A percentile compares a stretch with the other conserved stretches of the same genome.
These are phyloP conservation scores for Amazona vittata DNA, from an alignment of 2,113 vertebrate species.

Conservation along the genomic window DNA sequence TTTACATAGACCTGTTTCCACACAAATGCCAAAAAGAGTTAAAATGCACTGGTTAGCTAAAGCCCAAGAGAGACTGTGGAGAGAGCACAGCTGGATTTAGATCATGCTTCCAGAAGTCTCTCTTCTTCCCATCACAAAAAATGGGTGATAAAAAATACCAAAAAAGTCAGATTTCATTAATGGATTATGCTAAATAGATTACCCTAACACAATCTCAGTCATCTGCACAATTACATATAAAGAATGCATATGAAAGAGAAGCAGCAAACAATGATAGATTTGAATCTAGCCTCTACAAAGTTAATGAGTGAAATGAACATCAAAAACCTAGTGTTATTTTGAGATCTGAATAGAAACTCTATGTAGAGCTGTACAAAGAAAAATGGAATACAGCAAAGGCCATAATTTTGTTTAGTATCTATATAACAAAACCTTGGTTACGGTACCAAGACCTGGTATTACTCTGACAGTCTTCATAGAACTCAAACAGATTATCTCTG, in stretches of 20 bases:
- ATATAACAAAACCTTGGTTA: background rate
- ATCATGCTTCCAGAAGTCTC: background rate
- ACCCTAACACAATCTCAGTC: background rate
- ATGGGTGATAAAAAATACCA: background rate
- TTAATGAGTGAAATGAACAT: background rate
- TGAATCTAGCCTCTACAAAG: background rate
- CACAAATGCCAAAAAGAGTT: background rate
- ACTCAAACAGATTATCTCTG: background rate
- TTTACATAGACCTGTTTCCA: background rate
- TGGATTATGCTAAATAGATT: background rate
- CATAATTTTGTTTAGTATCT: background rate
- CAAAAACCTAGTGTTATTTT: background rate
- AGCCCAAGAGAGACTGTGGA: background rate
- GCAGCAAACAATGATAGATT: background rate
- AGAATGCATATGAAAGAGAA: background rate
- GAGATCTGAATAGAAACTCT: background rate
- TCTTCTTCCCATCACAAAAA: background rate
- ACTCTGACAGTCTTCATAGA: background rate
- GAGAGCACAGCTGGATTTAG: background rate
- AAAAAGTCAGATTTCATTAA: background rate
- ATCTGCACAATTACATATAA: background rate
- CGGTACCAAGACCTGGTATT: background rate
- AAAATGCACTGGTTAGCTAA: background rate
- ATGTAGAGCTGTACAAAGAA: background rate
- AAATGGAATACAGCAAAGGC: background rate